phyloP scores from a whole-genome alignment of 2,113 vertebrate species.

The Harpagus bidentatus region DNA sequence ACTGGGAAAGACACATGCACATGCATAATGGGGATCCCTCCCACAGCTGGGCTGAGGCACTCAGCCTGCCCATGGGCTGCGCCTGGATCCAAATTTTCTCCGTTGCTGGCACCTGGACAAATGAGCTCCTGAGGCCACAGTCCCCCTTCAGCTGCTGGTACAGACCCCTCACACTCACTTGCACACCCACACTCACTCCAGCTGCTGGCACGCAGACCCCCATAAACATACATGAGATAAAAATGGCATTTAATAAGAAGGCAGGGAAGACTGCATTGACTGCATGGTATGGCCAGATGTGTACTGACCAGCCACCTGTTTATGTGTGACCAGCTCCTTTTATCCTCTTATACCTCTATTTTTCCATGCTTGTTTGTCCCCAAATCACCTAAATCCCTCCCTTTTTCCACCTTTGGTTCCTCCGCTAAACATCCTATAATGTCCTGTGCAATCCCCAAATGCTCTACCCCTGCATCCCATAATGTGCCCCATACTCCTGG shows the following conservation, averaged over 20 bases:
- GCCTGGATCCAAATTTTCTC: neutral
- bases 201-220: neutral
- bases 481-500: too few relatives aligned
- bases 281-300: rapidly evolving
- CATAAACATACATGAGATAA: neutral
- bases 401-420: neutral
- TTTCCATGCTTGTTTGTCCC: neutral
- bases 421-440: neutral
- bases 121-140: neutral
- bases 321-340: neutral
- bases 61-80: neutral
- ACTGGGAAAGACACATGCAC: neutral
- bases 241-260: neutral
- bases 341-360: neutral
- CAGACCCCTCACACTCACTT: neutral
- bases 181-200: neutral
- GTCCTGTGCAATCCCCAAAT: neutral
- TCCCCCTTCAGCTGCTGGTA: neutral
- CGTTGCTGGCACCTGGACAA: neutral
- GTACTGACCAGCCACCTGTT: neutral
- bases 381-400: neutral
- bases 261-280: neutral
- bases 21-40: neutral
- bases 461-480: neutral
- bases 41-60: neutral